Evolutionary conservation across 2,113 vertebrate genomes (phyloP).

Genomic region (Myotis davidii): DNA sequence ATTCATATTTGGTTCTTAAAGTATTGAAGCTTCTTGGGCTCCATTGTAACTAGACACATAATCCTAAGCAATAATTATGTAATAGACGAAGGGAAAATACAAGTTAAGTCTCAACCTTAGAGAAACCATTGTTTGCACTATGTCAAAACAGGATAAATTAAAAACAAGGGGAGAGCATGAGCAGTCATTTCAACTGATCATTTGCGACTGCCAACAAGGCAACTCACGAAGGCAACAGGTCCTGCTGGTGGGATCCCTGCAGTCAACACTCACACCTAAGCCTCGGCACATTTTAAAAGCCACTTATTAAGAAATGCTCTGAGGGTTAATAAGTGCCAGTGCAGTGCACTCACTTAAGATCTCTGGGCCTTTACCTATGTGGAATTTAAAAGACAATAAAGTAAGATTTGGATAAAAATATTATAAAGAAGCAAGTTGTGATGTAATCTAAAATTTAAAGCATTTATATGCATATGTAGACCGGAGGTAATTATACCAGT

Average conservation of each 20-base stretch:
- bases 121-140: slow-evolving; percentile 1
- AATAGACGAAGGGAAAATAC: neutral
- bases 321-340: neutral
- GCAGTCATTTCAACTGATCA: neutral
- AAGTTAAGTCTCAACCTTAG: neutral
- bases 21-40: neutral
- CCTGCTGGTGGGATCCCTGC: neutral
- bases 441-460: slow-evolving; percentile 17
- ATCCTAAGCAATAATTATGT: neutral
- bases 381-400: slow-evolving; percentile 61
- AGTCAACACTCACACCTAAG: neutral
- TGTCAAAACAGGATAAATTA: slow-evolving; percentile 3
- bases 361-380: neutral
- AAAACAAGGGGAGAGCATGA: neutral
- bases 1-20: slow-evolving; percentile 26
- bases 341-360: neutral
- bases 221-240: neutral
- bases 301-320: neutral
- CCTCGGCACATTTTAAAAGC: slow-evolving; percentile 18
- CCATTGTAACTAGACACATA: neutral
- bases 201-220: neutral
- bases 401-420: slow-evolving; percentile 25
- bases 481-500: neutral
- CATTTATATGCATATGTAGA: slow-evolving; percentile 26
- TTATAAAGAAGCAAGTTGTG: neutral